phyloP scores from a whole-genome alignment of 2,888 invertebrate species.

The Melanotus villosus region DNA sequence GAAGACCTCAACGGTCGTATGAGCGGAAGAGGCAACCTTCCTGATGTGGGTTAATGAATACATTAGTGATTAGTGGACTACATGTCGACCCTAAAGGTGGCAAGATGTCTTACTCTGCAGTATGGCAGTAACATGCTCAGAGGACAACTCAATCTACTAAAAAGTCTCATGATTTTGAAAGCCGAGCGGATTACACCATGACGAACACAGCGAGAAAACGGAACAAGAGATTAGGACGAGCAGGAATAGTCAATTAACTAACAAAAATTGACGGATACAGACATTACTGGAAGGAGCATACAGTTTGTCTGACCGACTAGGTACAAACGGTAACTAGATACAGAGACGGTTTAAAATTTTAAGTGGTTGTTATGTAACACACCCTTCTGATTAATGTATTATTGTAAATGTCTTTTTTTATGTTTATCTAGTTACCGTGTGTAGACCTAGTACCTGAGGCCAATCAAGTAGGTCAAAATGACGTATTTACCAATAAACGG shows the following conservation, averaged over 20 bases:
- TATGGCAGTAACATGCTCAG: constrained; percentile 8
- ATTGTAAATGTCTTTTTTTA: too few species aligned
- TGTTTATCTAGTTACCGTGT: too few species aligned
- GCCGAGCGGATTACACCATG: not conserved
- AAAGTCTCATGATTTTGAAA: constrained; percentile 4
- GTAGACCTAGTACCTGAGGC: too few species aligned
- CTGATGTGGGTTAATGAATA: constrained; percentile 5
- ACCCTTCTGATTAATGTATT: too few species aligned
- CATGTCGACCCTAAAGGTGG: constrained; percentile 1
- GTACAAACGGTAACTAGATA: too few species aligned
- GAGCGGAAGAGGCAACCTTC: constrained; percentile 3
- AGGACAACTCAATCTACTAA: not conserved
- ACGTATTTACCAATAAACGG: too few species aligned
- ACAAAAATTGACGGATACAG: too few species aligned
- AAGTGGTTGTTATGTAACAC: too few species aligned
- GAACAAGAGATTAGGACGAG: constrained; percentile 1
- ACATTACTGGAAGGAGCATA: too few species aligned
- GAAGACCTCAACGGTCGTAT: not conserved
- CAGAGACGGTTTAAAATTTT: too few species aligned
- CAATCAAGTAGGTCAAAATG: too few species aligned
- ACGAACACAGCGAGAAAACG: not conserved
- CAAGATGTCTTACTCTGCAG: constrained; percentile 6
- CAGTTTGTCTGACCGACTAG: too few species aligned
- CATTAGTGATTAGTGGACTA: not conserved
- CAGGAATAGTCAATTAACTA: constrained; percentile 10